These are phyloP conservation scores for Gonocerus acuteangulatus DNA, from an alignment of 2,888 invertebrate genomes.

Conservation along the genomic window DNA sequence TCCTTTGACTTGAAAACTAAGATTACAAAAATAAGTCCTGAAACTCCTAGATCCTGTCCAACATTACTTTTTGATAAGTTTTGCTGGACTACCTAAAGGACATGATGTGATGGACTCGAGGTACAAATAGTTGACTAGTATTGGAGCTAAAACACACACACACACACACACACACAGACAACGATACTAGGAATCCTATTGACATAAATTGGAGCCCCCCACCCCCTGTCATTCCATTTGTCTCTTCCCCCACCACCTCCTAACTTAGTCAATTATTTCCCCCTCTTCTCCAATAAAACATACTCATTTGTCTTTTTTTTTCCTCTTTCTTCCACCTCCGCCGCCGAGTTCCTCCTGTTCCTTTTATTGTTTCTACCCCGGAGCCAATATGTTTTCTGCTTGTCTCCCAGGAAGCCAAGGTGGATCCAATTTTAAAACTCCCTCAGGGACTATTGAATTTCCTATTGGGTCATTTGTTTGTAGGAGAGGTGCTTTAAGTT, in stretches of 20 bases:
- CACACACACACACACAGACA: not conserved
- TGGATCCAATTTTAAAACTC: not conserved
- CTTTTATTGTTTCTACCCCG: conserved; percentile 15
- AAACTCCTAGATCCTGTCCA: no score
- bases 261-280: conserved; percentile 29
- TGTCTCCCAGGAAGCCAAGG: not conserved
- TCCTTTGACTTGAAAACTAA: no score
- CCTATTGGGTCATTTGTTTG: no score
- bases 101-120: no score
- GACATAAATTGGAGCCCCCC: conserved; percentile 22
- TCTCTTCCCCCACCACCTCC: conserved; percentile 24
- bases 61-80: no score
- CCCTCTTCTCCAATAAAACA: conserved; percentile 26
- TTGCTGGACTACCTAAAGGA: no score
- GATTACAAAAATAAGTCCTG: no score
- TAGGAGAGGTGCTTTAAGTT: no score
- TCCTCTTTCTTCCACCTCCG: not conserved
- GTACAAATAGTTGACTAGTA: not conserved
- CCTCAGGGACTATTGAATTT: no score
- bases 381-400: not conserved
- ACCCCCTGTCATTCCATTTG: conserved; percentile 27
- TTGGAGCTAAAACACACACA: no score
- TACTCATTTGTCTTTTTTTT: conserved; percentile 24
- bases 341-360: not conserved
- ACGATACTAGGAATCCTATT: conserved; percentile 10